phyloP scores from a whole-genome alignment of 2,797 vertebrate genomes.

The Pseudomugil gertrudae region DNA sequence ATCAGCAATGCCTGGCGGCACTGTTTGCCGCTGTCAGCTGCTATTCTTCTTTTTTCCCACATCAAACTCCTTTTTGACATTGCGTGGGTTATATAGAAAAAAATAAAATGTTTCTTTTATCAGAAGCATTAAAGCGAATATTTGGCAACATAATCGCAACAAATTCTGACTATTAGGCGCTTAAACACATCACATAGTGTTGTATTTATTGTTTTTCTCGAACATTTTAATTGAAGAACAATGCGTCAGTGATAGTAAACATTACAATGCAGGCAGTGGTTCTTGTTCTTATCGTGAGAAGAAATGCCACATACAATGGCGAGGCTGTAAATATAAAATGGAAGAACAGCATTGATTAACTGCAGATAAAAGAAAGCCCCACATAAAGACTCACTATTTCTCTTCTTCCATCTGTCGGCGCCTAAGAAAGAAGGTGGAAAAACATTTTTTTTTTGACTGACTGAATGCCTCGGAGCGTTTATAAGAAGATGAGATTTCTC shows the following conservation, averaged over 20 bases:
- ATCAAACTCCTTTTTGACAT: constrained; percentile 58
- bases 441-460: constrained; percentile 58
- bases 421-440: constrained; percentile 54
- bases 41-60: constrained; percentile 35
- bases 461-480: constrained; percentile 77
- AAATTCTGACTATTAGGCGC: constrained; percentile 2
- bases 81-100: constrained; percentile 48
- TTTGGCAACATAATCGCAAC: constrained; percentile 8
- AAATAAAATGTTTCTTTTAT: constrained; percentile 5
- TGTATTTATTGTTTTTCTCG: background rate
- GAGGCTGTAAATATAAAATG: constrained; percentile 43
- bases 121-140: background rate
- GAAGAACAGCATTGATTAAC: constrained; percentile 69
- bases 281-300: constrained; percentile 17
- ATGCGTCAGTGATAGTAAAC: background rate
- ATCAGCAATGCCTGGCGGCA: constrained; percentile 75
- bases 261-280: constrained; percentile 21
- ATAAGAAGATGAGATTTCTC: constrained; percentile 84
- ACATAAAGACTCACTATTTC: constrained; percentile 57
- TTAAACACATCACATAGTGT: background rate
- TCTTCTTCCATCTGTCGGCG: constrained; percentile 56
- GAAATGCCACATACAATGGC: constrained; percentile 31
- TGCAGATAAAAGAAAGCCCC: constrained; percentile 67
- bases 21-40: constrained; percentile 60
- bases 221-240: constrained; percentile 2